Conservation (phyloP, 2,113 vertebrate genomes). For the Campylomormyrus numenius region DNA sequence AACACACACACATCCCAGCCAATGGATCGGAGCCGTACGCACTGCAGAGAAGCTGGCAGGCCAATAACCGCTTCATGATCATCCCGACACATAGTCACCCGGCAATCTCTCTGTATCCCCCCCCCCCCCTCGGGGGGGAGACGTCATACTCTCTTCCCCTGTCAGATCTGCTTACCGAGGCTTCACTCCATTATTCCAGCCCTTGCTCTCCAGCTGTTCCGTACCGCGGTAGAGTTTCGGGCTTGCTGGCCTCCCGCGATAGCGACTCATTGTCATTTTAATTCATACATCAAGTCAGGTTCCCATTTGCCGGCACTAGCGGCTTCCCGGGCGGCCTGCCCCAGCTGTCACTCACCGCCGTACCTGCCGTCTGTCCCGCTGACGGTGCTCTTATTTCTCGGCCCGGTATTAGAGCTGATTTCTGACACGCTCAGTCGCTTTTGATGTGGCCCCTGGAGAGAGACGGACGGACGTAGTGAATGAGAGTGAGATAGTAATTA, state of each 20-base stretch:
- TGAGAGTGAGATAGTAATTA: not conserved
- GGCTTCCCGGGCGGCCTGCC: not conserved
- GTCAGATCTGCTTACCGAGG: conserved; percentile 7
- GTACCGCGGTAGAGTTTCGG: not conserved
- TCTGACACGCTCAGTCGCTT: not conserved
- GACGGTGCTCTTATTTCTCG: not conserved
- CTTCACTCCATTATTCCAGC: conserved; percentile 7
- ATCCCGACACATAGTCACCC: not conserved
- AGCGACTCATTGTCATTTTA: conserved; percentile 17
- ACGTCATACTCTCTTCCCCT: not conserved
- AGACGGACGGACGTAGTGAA: not conserved
- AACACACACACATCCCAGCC: conserved; percentile 5
- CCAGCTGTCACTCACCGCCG: not conserved
- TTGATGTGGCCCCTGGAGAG: not conserved
- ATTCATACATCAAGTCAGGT: conserved; percentile 10
- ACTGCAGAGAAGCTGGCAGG: not conserved
- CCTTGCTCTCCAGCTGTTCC: conserved; percentile 12
- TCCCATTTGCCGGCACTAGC: not conserved
- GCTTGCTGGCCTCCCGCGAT: conserved; percentile 4
- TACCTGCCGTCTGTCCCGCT: not conserved
- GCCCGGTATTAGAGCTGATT: conserved; percentile 1
- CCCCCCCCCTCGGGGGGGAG: not conserved
- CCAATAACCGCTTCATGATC: not conserved
- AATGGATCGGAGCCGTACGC: not conserved
- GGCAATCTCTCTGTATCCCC: not conserved